These are phyloP conservation scores for Cyphomyrus discorhynchus DNA, from an alignment of 2,113 vertebrate genomes.

Conservation along the genomic window DNA sequence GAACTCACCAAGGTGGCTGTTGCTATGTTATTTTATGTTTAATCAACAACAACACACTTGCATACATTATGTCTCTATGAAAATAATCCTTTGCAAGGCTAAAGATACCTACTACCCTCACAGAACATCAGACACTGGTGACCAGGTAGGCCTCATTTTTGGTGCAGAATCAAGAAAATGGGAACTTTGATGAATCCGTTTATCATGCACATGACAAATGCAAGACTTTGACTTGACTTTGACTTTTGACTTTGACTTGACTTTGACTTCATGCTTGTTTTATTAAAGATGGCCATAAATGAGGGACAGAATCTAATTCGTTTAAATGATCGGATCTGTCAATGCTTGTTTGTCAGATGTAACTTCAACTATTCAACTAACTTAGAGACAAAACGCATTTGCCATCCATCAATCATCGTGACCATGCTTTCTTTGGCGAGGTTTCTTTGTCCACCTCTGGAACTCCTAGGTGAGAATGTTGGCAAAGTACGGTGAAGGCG, in stretches of 20 bases:
- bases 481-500: slow-evolving; percentile 40
- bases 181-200: neutral
- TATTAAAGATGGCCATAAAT: neutral
- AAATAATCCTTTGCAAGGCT: slow-evolving; percentile 28
- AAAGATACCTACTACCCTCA: neutral
- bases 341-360: neutral
- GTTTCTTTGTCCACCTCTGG: slow-evolving; percentile 28
- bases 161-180: too few species aligned
- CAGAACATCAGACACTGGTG: neutral
- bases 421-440: slow-evolving; percentile 38
- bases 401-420: neutral
- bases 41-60: slow-evolving; percentile 43
- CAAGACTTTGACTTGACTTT: neutral
- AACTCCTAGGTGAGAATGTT: slow-evolving; percentile 24
- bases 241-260: neutral
- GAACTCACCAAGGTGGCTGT: slow-evolving; percentile 43
- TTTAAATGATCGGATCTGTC: neutral
- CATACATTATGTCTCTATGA: slow-evolving; percentile 21
- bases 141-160: neutral
- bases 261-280: neutral
- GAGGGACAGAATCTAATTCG: neutral
- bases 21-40: slow-evolving; percentile 55
- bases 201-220: neutral
- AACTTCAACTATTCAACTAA: neutral
- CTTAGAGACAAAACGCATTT: neutral